A percentile compares a stretch with the other conserved stretches of the same genome.
phyloP scores from a whole-genome alignment of 2,113 vertebrate species.

The Collichthys lucidus region DNA sequence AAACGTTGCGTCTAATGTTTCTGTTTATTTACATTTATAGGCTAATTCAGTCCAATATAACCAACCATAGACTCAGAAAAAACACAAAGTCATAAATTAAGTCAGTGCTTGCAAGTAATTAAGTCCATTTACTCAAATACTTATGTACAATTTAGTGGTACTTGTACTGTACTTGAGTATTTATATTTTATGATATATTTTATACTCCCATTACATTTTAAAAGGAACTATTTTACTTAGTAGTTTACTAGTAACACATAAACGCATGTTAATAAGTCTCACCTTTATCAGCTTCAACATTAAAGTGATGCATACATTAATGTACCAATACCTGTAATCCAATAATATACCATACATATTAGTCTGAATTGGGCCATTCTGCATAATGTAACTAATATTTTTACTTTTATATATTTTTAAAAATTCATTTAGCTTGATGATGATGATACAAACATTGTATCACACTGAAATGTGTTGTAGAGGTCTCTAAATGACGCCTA shows the following conservation, averaged over 20 bases:
- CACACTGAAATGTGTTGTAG: constrained; percentile 2
- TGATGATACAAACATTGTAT: neutral
- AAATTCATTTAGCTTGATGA: neutral
- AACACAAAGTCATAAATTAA: neutral
- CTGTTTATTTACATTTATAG: no score
- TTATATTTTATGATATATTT: no score
- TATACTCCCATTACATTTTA: no score
- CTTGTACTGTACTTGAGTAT: no score
- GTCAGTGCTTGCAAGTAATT: neutral
- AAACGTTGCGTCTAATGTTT: neutral
- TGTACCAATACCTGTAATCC: neutral
- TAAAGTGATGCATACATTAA: no score
- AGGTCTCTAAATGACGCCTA: neutral
- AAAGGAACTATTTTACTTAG: no score
- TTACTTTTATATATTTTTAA: no score
- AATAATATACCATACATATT: no score
- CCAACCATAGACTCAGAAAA: neutral
- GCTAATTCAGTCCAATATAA: neutral
- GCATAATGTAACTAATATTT: neutral
- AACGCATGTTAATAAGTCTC: neutral
- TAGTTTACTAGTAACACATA: no score
- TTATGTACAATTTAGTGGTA: no score
- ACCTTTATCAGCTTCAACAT: neutral
- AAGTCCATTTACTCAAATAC: neutral
- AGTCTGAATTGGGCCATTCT: no score